Evolutionary conservation across 2,888 invertebrate genomes (phyloP).

Genomic region (Clivina fossor): DNA sequence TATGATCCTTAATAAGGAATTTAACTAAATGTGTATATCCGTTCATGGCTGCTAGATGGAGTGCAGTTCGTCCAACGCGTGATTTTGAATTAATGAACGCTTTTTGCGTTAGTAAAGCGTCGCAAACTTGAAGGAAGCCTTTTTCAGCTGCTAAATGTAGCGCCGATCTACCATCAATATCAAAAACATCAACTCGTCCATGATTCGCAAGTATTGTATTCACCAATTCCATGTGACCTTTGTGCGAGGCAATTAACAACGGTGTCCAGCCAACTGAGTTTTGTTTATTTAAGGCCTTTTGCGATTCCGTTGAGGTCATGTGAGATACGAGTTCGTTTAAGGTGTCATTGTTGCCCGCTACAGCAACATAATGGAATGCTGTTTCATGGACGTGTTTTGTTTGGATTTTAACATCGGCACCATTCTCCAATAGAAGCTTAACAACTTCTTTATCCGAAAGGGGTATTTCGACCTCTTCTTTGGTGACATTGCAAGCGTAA

Average conservation of each 20-base stretch:
- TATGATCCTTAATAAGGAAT: conserved; percentile 92
- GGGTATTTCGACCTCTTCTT: conserved; percentile 73
- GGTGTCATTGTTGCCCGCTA: conserved; percentile 94
- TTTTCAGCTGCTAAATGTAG: conserved; percentile 93
- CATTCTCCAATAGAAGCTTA: conserved; percentile 83
- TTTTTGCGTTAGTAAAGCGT: conserved; percentile 88
- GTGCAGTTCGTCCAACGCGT: conserved; percentile 92
- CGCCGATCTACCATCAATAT: conserved; percentile 92
- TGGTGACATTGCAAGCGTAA: conserved; percentile 88
- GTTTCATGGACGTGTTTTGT: conserved; percentile 89
- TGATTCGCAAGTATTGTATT: conserved; percentile 88
- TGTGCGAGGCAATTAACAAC: conserved; percentile 90
- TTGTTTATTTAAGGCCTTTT: conserved; percentile 92
- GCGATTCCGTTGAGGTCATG: conserved; percentile 86
- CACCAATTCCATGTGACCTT: conserved; percentile 94
- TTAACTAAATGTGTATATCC: conserved; percentile 89
- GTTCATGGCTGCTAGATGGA: conserved; percentile 96
- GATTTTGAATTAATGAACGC: conserved; percentile 99
- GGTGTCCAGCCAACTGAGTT: conserved; percentile 97
- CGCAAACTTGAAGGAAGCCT: conserved; percentile 87
- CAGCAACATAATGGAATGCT: conserved; percentile 92
- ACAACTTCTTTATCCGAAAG: conserved; percentile 85
- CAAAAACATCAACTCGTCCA: conserved; percentile 98
- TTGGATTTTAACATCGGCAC: conserved; percentile 84
- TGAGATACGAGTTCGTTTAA: conserved; percentile 91